Base-by-base conservation (phyloP, 2,888 invertebrate species). In the Drosophila mercatorum region DNA sequence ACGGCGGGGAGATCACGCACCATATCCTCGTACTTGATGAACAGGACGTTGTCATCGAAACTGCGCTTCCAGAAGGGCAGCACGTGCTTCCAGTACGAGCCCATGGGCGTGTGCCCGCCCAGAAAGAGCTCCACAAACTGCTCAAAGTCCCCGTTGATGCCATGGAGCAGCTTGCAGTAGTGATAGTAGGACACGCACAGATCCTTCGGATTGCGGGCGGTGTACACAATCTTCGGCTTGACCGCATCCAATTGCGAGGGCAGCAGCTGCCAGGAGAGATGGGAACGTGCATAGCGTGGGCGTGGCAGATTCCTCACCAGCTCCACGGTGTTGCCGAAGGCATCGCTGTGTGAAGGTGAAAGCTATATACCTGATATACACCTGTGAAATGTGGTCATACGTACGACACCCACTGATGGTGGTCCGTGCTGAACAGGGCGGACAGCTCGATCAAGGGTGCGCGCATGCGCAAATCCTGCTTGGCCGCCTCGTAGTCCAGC, bases 171-270 rank as follows among this genome's bases (percentile, higher is more conserved):
- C 67, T 94, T 94, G 90, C 95, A 97, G 52, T 97, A 97, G 92
- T 97, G 96, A 91, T 96, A 98, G 90, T 96, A 97, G 0, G 98
- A 98, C 0, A 98, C 97, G 72, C 96, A 96, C 88, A 96, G 95
- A 91, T 98, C 98, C 92, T 98, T 98, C 0, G 98, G 97, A 93
- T 98, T 97, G 56, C 98, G 95, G 0, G 96, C 95, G 1, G 97
- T 95, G 92, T 98, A 98, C 72, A 98, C 95, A 26, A 97, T 95
- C 96, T 96, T 97, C 55, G 97, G 95, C 86, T 95, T 96, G 12
- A 95, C 94, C 49, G 93, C 93, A 4, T 94, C 94, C 53, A 96
- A 93, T 67, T 95, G 94, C n/a, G 91, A 92, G 0, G 97, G 97
- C 69, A 97, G 92, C 55, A 97, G 93, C 60, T 95, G 95, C 94